Evolutionary conservation across 2,797 vertebrate genomes (phyloP).

Genomic region (Thalassophryne amazonica): DNA sequence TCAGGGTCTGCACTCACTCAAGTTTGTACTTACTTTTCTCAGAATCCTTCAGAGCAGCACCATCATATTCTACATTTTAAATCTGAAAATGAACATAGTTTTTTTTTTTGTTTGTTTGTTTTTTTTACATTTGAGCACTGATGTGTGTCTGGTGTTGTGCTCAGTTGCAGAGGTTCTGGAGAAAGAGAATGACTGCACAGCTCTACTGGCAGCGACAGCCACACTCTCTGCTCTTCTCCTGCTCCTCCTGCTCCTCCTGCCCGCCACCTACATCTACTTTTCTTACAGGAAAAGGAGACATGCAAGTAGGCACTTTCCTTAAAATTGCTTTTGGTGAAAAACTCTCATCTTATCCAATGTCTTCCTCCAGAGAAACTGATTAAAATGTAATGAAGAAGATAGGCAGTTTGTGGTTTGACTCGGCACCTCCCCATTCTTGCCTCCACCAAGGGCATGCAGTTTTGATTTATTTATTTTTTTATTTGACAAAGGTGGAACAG

Average conservation of each 20-base stretch:
- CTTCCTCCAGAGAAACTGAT: constrained; percentile 41
- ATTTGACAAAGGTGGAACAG: constrained; percentile 54
- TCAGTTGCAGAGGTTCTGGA: constrained; percentile 65
- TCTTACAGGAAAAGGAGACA: constrained; percentile 52
- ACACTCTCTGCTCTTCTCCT: constrained; percentile 49
- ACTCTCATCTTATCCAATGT: not conserved
- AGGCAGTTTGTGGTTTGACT: constrained; percentile 42
- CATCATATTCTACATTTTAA: too few species aligned
- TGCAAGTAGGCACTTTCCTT: constrained; percentile 63
- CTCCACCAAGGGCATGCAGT: constrained; percentile 56
- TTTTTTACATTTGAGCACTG: constrained; percentile 11
- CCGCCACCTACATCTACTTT: constrained; percentile 58
- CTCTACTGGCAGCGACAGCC: constrained; percentile 40
- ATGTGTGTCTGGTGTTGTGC: constrained; percentile 37
- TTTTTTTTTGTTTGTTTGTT: too few species aligned
- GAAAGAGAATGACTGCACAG: constrained; percentile 39
- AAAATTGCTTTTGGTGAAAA: constrained; percentile 34
- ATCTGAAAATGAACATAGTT: constrained; percentile 29
- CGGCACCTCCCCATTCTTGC: constrained; percentile 30
- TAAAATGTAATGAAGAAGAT: constrained; percentile 64
- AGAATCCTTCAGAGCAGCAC: too few species aligned
- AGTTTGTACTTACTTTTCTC: too few species aligned
- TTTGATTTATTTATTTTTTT: too few species aligned
- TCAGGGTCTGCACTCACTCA: too few species aligned
- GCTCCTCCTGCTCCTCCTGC: constrained; percentile 65